Percentiles rank a stretch among this genome's conserved stretches.
Conservation (phyloP, 2,888 invertebrate genomes). For the Cantharis rufa region DNA sequence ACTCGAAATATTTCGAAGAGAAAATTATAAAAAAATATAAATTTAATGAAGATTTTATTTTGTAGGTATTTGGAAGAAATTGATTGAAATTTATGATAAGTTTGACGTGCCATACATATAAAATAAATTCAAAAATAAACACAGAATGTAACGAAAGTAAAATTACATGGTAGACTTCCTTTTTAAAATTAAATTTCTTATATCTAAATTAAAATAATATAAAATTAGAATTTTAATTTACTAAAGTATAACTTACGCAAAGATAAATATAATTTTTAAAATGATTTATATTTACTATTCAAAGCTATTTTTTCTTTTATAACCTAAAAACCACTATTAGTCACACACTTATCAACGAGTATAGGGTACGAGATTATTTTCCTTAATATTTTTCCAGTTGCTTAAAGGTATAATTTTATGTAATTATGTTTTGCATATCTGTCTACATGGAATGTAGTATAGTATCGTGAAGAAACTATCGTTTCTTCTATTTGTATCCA, state of each 20-base stretch:
- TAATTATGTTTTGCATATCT: conserved; percentile 52
- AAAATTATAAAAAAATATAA: background rate
- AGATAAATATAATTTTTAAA: conserved; percentile 5
- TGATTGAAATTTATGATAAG: background rate
- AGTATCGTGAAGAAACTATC: conserved; percentile 24
- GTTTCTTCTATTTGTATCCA: conserved; percentile 29
- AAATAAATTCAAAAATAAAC: background rate
- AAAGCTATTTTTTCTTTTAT: conserved; percentile 11
- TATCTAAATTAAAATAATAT: conserved; percentile 1
- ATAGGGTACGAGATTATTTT: conserved; percentile 40
- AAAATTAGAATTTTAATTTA: conserved; percentile 5
- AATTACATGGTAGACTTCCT: background rate
- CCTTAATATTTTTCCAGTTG: conserved; percentile 45
- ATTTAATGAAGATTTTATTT: background rate
- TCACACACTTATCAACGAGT: conserved; percentile 25
- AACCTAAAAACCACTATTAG: conserved; percentile 21
- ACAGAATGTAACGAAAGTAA: background rate
- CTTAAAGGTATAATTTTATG: conserved; percentile 46
- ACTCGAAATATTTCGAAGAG: background rate
- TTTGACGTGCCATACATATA: background rate
- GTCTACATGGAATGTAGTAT: conserved; percentile 47
- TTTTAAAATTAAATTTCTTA: background rate
- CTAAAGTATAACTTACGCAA: background rate
- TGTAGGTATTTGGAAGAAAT: background rate
- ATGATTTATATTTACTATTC: conserved; percentile 11